Percentiles rank a stretch among this genome's conserved stretches.
Conservation (phyloP, 2,888 invertebrate species). For the Drosophila gaucha region DNA sequence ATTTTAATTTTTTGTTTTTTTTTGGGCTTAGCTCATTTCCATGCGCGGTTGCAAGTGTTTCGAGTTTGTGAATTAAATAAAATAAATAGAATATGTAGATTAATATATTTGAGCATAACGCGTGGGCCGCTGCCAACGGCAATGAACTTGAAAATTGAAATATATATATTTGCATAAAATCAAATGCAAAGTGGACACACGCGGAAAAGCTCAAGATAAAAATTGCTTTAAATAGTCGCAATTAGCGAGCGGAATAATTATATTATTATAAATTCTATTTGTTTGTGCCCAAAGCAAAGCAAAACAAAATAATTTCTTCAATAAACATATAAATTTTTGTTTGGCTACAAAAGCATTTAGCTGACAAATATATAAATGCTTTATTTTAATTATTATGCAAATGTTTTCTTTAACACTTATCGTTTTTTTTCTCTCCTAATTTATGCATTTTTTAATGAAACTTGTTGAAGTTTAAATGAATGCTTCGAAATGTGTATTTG, state of each 20-base stretch:
- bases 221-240: constrained; percentile 32
- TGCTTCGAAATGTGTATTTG: too few relatives aligned
- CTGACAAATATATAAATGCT: background rate
- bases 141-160: constrained; percentile 73
- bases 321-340: constrained; percentile 13
- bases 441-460: background rate
- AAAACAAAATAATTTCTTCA: background rate
- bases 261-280: constrained; percentile 4
- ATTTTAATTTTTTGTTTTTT: constrained; percentile 2
- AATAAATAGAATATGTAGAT: constrained; percentile 47
- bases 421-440: background rate
- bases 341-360: too few relatives aligned
- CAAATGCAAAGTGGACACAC: constrained; percentile 25
- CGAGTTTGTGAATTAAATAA: constrained; percentile 43
- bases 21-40: constrained; percentile 50
- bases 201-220: constrained; percentile 36
- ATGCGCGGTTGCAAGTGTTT: constrained; percentile 41
- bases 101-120: constrained; percentile 11
- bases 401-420: constrained; percentile 7
- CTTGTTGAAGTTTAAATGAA: too few relatives aligned
- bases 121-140: constrained; percentile 38
- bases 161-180: background rate
- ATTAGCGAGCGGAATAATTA: constrained; percentile 17
- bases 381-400: background rate
- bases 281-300: background rate